Base-by-base conservation (phyloP, 1,140 invertebrate genomes). In the Calephelis virginiensis region DNA sequence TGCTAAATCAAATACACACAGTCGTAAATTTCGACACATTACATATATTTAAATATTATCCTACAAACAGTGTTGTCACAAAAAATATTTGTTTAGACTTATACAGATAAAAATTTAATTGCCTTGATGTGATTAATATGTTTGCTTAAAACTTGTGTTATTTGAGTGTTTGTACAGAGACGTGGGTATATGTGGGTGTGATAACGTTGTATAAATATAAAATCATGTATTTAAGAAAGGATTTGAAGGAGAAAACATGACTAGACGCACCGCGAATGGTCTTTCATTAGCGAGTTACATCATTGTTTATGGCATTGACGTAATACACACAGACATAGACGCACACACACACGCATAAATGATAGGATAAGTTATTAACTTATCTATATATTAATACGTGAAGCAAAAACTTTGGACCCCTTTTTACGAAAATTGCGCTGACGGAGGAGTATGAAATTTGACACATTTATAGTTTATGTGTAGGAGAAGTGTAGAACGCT, bases 51-150 rank as follows among this genome's bases (percentile, higher is more conserved):
- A 78, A 77, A 72, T 80, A 83, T 86, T 84, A 87, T 83, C 81
- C 73, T 75, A 79, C 79, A 83, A 85, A 88, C 78, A 79, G 62
- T 65, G 74, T 70, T 85, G 83, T 87, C 83, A 83, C 78, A 80
- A 78, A 77, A 77, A 76, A 86, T 83, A 86, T 84, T 85, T 82
- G 72, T 78, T 72, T 81, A 74, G 77, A 82, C 65, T 82, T 82
- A 81, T 86, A 86, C 79, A 85, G 81, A 85, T 85, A 85, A 82
- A 74, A 76, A 71, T 82, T 87, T 85, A 89, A 86, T 85, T 82
- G 77, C 69, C 73, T 74, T 72, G 68, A 67, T 70, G 73, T 73
- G 76, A 85, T 85, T 84, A 83, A 76, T 63, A 72, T 80, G 78
- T 88, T 82, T 83, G 77, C 70, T 76, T 67, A 68, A 66, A 69